Base-by-base conservation (phyloP, 2,888 invertebrate species). In the Dichetophora obliterata region DNA sequence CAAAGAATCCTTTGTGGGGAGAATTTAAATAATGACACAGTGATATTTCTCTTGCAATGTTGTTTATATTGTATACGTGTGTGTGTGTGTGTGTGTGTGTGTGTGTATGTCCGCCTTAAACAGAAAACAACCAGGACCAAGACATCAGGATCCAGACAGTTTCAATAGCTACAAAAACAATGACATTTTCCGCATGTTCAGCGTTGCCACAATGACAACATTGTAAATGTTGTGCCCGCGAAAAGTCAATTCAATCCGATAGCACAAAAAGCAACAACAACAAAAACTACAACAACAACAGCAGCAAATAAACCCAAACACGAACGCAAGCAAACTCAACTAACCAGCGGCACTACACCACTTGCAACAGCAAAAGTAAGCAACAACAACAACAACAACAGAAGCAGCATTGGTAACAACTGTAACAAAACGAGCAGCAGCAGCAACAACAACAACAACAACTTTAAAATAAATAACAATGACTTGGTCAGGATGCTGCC, bases 191-290 rank as follows among this genome's bases (percentile, higher is more conserved):
- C 59, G 57, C 59, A 59, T 71, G 57, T 24, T 59, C 57, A 71
- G 43, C 43, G 37, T 54, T 57, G 57, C 70, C 54, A 70, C 70
- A 71, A 16, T 43, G 57, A 59, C 43, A 71, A 59, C 24, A 57
- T 57, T 34, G 57, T 71, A 71, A 57, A 70, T 3, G 54, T 34
- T 70, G 54, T 27, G n/a, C 31, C 27, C 69, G 27, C 50, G 24
- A 50, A 52, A 50, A 69, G 52, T 69, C 69, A 48, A 69, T 48
- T 52, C 59, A 59, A 59, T 22, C 24, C 59, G 59, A 22, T 59
- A 27, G 24, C 11, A 59, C 9, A 54, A 6, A 54, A 14, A n/a
- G n/a, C n/a, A n/a, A 14, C 24, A 59, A 27, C 8, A 59, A 16
- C 14, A 22, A 27, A 43, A 43, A 43, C n/a, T n/a, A n/a, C n/a